phyloP scores from a whole-genome alignment of 2,113 vertebrate species.

The Eolophus roseicapilla region DNA sequence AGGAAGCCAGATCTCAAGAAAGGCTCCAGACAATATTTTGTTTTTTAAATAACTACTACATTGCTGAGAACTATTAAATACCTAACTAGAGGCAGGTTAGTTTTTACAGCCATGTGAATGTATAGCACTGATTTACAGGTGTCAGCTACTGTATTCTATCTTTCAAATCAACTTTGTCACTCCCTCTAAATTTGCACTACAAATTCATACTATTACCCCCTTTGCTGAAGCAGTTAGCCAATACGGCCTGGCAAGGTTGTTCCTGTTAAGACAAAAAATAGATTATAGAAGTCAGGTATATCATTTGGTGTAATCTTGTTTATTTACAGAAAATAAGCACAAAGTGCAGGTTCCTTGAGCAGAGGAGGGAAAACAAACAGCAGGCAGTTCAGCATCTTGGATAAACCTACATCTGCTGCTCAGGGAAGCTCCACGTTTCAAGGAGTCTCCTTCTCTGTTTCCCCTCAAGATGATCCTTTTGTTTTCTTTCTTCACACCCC shows the following conservation, averaged over 20 bases:
- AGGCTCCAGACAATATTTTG: background rate
- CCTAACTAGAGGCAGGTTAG: background rate
- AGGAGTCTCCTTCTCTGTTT: background rate
- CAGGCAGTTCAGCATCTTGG: background rate
- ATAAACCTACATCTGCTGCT: background rate
- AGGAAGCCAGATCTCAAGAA: background rate
- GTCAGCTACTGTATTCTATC: background rate
- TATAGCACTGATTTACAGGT: background rate
- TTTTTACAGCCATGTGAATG: background rate
- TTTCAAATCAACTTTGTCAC: slow-evolving; percentile 7
- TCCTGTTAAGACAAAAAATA: slow-evolving; percentile 4
- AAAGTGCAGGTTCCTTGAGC: slow-evolving; percentile 4
- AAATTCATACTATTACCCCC: slow-evolving; percentile 31
- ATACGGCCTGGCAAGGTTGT: background rate
- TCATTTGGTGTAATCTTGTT: slow-evolving; percentile 41
- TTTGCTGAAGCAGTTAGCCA: slow-evolving; percentile 23
- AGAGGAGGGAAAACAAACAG: slow-evolving; percentile 15
- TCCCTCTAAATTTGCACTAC: slow-evolving; percentile 6
- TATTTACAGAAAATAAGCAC: slow-evolving; percentile 41
- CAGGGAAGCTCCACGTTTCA: background rate
- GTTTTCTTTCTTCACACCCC: background rate
- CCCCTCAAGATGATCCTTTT: background rate
- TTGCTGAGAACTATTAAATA: background rate
- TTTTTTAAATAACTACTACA: background rate
- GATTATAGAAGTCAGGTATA: slow-evolving; percentile 1